Base-by-base conservation (phyloP, 37 sponge, comb jelly and placozoan genomes). In the Spongilla lacustris region DNA sequence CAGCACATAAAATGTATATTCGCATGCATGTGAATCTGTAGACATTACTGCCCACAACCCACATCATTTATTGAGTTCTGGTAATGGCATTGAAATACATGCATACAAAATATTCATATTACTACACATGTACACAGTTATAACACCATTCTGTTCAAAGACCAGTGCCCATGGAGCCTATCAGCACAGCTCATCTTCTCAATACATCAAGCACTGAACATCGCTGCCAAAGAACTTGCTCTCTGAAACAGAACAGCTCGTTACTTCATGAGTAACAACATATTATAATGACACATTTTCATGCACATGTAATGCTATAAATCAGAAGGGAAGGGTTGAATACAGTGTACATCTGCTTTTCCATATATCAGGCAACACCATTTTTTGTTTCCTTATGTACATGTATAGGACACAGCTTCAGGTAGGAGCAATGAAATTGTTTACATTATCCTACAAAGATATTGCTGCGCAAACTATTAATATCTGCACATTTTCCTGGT, bases 111-210 rank as follows among this genome's bases (percentile, higher is more conserved):
- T 58, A 58, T 58, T 58, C 58, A 58, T 17, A 58, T 58, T 58
- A 58, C 58, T 58, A 58, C 58, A 58, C 58, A 58, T 58, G 58
- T 58, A 58, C 58, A 58, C 58, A 58, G 58, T 58, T 58, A 58
- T 58, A 58, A 58, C 58, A 58, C 58, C 58, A 58, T 58, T 14
- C 58, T 58, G 58, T 58, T 58, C 58, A 58, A 58, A 58, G 58
- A 58, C 58, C 12, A 58, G 58, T 58, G 58, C 58, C 58, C 58
- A 58, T 58, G 58, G 58, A 58, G 58, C 58, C 58, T 58, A 13
- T 58, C 58, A 58, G 58, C 58, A 58, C 58, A 58, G 58, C 58
- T 58, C 58, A 58, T 58, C 58, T 58, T 58, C 58, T 58, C 58
- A 58, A 58, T 58, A 58, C 58, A 58, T 58, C 58, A 58, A 58